Evolutionary conservation across 2,888 invertebrate species (phyloP), one percentile per base, ranked within the genome.

Genomic region (Bellardia pandia): DNA sequence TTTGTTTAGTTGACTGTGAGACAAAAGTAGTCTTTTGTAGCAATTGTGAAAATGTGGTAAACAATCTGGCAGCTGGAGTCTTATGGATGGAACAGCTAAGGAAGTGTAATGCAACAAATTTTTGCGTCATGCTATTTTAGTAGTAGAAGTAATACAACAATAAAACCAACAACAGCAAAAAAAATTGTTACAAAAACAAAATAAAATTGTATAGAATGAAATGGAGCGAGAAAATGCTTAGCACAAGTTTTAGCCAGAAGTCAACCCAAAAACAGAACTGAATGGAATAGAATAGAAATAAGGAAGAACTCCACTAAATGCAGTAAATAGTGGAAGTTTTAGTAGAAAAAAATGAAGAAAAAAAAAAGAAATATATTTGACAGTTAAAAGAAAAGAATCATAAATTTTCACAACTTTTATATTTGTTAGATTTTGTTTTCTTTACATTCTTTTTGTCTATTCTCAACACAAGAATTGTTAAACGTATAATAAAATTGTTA

Each of bases 181-280:
- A 79, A 60, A 71, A 66, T 56, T 79, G 48, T 71, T 64, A 56
- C 60, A 53, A 78, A 60, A 60, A 69, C 7, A 68, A 66, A 79
- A 71, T 58, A 48, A 69, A 76, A 82, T 16, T 62, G 77, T 30
- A 75, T 56, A 71, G 77, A 88, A 86, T 86, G 84, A 89, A 88
- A 88, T 89, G 85, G 86, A 89, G 88, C 89, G 88, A 86, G 76
- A 88, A 88, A 85, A 84, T 88, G 78, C 80, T 88, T 80, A 75
- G 72, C 78, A 74, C 64, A 81, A 83, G 76, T 74, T 78, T 84
- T 78, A 79, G 75, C 75, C 86, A 79, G 79, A 75, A 86, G 79
- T 83, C 79, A 71, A 74, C 40, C 42, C 62, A 78, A 85, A 77
- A 71, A 64, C 33, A 62, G 3, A 45, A 58, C 64, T 56, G 51